These are phyloP conservation scores for Laticauda laticaudata DNA, from an alignment of 2,113 vertebrate genomes.

Conservation along the genomic window DNA sequence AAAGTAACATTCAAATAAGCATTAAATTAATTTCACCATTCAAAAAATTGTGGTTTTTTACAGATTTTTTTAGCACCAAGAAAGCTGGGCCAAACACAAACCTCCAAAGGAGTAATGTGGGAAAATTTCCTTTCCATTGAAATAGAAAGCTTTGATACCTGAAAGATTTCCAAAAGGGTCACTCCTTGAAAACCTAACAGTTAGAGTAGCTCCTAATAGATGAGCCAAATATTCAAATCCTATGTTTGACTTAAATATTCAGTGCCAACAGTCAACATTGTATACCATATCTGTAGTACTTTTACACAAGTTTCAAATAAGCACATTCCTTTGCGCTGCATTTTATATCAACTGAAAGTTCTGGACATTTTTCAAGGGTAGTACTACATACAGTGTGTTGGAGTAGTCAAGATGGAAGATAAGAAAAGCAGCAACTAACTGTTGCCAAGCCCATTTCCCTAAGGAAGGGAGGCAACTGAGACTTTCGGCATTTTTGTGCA, in stretches of 20 bases:
- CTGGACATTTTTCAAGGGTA: not conserved
- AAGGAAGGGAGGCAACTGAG: not conserved
- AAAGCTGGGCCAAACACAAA: not conserved
- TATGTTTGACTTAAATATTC: not conserved
- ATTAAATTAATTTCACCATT: not conserved
- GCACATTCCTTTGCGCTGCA: not conserved
- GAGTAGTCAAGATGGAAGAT: not conserved
- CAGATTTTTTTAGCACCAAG: not conserved
- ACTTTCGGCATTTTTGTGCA: not conserved
- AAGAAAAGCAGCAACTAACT: not conserved
- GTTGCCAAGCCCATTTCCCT: not conserved
- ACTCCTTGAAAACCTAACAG: not conserved
- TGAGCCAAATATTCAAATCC: not conserved
- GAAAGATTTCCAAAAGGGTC: not conserved
- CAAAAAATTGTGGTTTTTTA: not conserved
- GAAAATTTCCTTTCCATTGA: not conserved
- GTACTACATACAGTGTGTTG: not conserved
- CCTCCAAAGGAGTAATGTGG: not conserved
- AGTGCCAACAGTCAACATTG: not conserved
- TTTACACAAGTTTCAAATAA: not conserved
- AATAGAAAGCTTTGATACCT: not conserved
- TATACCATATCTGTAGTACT: not conserved
- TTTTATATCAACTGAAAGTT: not conserved
- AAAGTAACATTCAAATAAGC: not conserved
- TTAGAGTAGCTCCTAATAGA: not conserved